Percentiles rank a stretch among this genome's conserved stretches.
These are phyloP conservation scores for Meteorus sp. DNA, from an alignment of 1,140 invertebrate species.

Conservation along the genomic window DNA sequence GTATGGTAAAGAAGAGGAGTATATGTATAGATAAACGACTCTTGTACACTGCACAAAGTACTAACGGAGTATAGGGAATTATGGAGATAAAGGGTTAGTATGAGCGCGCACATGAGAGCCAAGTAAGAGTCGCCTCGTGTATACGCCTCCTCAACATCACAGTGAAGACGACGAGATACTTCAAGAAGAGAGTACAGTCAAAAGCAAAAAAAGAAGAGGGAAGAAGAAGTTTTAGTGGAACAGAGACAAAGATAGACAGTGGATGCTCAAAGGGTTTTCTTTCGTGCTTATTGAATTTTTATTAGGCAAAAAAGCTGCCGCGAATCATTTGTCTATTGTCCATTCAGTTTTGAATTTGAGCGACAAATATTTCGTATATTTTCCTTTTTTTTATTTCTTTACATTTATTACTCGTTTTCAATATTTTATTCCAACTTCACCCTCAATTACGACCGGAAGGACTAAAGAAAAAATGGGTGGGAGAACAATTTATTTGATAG, in stretches of 20 bases:
- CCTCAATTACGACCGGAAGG: background rate
- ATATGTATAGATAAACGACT: conserved; percentile 2
- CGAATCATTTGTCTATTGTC: conserved; percentile 9
- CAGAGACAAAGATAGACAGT: too few relatives aligned
- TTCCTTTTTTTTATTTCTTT: too few relatives aligned
- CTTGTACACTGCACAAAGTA: background rate
- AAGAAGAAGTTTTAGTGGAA: too few relatives aligned
- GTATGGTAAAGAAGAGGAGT: background rate
- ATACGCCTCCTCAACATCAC: background rate
- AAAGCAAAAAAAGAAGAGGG: too few relatives aligned
- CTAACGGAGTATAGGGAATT: background rate
- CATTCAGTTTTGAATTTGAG: background rate
- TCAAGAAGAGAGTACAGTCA: conserved; percentile 12
- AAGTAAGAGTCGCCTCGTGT: conserved; percentile 2
- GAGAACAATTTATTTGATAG: too few relatives aligned
- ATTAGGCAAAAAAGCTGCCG: conserved; percentile 14
- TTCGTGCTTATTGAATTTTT: conserved; percentile 18
- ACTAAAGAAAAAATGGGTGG: background rate
- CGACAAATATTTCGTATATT: too few relatives aligned
- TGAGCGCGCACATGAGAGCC: background rate
- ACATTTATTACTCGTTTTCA: too few relatives aligned
- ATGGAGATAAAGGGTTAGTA: conserved; percentile 4
- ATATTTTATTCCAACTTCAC: background rate
- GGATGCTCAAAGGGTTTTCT: conserved; percentile 10
- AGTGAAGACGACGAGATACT: background rate